phyloP scores from a whole-genome alignment of 2,113 vertebrate genomes.

The Spilogale gracilis region DNA sequence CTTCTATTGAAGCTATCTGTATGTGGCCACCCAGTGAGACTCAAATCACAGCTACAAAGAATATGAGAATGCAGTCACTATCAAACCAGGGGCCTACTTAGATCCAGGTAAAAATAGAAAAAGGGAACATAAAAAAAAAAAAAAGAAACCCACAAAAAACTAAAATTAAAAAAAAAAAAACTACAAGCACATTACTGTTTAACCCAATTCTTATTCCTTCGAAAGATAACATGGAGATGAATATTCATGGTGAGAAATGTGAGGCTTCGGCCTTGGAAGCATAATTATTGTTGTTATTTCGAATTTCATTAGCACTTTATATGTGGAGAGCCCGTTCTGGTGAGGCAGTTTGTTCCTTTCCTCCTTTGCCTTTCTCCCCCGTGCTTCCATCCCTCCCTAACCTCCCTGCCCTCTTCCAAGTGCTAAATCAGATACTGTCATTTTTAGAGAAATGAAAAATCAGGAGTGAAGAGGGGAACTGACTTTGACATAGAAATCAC shows the following conservation, averaged over 20 bases:
- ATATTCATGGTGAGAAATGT: slow-evolving; percentile 75
- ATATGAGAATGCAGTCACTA: slow-evolving; percentile 33
- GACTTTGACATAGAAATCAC: slow-evolving; percentile 43
- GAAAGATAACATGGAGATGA: slow-evolving; percentile 69
- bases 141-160: no score
- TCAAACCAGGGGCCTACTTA: not conserved
- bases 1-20: slow-evolving; percentile 64
- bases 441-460: slow-evolving; percentile 59
- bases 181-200: not conserved
- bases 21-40: slow-evolving; percentile 37
- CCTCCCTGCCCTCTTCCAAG: not conserved
- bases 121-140: not conserved
- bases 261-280: slow-evolving; percentile 59
- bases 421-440: slow-evolving; percentile 58
- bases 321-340: slow-evolving; percentile 44
- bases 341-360: slow-evolving; percentile 6
- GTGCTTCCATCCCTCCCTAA: not conserved
- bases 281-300: slow-evolving; percentile 72
- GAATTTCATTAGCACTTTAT: slow-evolving; percentile 70
- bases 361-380: not conserved
- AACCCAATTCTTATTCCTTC: slow-evolving; percentile 59
- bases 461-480: slow-evolving; percentile 35
- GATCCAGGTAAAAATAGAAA: slow-evolving; percentile 59
- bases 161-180: no score
- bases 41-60: slow-evolving; percentile 35